A percentile compares a stretch with the other conserved stretches of the same genome.
Evolutionary conservation across 2,113 vertebrate species (phyloP).

Genomic region (Vulpes ferrilata): DNA sequence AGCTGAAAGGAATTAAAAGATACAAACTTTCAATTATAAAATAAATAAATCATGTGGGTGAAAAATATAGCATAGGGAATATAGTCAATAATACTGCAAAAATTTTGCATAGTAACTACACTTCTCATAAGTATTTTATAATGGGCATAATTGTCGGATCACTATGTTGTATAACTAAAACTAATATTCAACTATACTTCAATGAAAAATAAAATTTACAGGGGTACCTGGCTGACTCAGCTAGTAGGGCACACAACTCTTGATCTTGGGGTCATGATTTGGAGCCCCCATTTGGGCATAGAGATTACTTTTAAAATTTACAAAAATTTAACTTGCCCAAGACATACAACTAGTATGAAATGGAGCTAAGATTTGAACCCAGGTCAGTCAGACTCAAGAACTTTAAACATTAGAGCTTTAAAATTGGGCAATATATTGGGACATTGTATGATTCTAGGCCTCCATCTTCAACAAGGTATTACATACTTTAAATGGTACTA

Average conservation of each 20-base stretch:
- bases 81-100: background rate
- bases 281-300: background rate
- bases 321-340: background rate
- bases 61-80: background rate
- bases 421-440: background rate
- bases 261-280: background rate
- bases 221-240: background rate
- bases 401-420: background rate
- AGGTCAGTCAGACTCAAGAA: background rate
- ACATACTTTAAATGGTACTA: background rate
- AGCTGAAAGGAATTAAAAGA: background rate
- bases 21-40: background rate
- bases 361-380: background rate
- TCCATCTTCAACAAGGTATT: background rate
- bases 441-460: background rate
- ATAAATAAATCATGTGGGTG: background rate
- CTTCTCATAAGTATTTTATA: background rate
- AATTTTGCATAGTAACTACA: background rate
- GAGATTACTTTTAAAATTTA: background rate
- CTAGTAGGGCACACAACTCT: background rate
- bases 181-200: background rate
- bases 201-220: background rate
- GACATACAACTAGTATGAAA: background rate
- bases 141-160: background rate
- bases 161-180: background rate